phyloP scores from a whole-genome alignment of 2,888 invertebrate species.

The Tupiocoris notatus region DNA sequence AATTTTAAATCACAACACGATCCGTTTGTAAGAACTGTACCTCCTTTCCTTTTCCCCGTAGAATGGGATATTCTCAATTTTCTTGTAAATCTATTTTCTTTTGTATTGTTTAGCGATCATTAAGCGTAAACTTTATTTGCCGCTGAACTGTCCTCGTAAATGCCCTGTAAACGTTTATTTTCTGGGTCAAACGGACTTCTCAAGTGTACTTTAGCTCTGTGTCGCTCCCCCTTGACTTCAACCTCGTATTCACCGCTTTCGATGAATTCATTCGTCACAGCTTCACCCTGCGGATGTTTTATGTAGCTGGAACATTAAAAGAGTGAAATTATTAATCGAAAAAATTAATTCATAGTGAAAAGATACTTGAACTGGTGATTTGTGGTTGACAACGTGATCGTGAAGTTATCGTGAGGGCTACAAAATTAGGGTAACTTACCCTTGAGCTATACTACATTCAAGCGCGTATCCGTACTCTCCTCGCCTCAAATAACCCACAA shows the following conservation, averaged over 20 bases:
- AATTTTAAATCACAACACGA: too few species aligned
- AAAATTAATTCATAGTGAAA: too few species aligned
- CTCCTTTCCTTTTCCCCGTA: too few species aligned
- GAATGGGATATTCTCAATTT: too few species aligned
- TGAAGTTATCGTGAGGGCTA: too few species aligned
- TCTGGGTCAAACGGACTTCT: conserved; percentile 81
- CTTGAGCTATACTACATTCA: conserved; percentile 63
- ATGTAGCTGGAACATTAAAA: conserved; percentile 60
- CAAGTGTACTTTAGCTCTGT: conserved; percentile 68
- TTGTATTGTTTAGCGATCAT: too few species aligned
- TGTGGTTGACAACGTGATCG: too few species aligned
- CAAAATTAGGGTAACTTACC: conserved; percentile 59
- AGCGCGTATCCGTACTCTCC: conserved; percentile 73
- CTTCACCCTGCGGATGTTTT: conserved; percentile 60
- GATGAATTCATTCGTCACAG: conserved; percentile 66
- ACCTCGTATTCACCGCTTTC: conserved; percentile 72
- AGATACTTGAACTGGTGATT: too few species aligned
- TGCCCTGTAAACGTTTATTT: conserved; percentile 69
- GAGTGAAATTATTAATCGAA: too few species aligned
- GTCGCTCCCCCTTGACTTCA: conserved; percentile 72
- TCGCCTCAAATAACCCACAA: conserved; percentile 76
- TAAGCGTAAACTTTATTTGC: conserved; percentile 12
- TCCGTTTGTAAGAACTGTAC: too few species aligned
- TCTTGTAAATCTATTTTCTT: too few species aligned
- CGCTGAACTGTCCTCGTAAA: conserved; percentile 52